Conservation (phyloP, 1,140 invertebrate species). For the Drusus annulatus region DNA sequence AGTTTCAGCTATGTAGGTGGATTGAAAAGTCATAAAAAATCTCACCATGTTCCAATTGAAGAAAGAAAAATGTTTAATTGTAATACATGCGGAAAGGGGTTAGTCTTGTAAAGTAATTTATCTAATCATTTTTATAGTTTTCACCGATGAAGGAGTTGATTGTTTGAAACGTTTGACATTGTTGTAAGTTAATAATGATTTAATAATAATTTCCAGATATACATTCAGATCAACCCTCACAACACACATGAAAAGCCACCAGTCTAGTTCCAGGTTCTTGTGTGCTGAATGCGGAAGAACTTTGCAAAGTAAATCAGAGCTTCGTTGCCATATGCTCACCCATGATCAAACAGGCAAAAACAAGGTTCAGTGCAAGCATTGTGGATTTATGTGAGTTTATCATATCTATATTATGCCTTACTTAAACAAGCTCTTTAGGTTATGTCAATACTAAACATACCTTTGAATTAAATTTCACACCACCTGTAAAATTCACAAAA, state of each 20-base stretch:
- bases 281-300: constrained; percentile 53
- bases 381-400: constrained; percentile 50
- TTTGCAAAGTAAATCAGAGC: constrained; percentile 49
- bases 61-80: constrained; percentile 43
- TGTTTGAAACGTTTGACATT: background rate
- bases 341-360: constrained; percentile 53
- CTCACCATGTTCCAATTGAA: constrained; percentile 44
- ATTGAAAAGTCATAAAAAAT: constrained; percentile 47
- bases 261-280: constrained; percentile 43
- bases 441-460: no score
- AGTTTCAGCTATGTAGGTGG: constrained; percentile 45
- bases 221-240: constrained; percentile 6
- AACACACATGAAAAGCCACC: constrained; percentile 46
- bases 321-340: constrained; percentile 52
- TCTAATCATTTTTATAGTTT: background rate
- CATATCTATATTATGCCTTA: no score
- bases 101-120: constrained; percentile 11
- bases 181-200: background rate
- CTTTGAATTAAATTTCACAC: no score
- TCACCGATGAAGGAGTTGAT: no score
- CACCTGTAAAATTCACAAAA: no score
- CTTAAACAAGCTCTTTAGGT: no score
- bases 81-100: constrained; percentile 51
- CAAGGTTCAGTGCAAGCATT: constrained; percentile 51
- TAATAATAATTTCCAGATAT: constrained; percentile 30